Percentiles rank a stretch among this genome's conserved stretches.
phyloP scores from a whole-genome alignment of 2,113 vertebrate genomes.

The Setophaga petechia region DNA sequence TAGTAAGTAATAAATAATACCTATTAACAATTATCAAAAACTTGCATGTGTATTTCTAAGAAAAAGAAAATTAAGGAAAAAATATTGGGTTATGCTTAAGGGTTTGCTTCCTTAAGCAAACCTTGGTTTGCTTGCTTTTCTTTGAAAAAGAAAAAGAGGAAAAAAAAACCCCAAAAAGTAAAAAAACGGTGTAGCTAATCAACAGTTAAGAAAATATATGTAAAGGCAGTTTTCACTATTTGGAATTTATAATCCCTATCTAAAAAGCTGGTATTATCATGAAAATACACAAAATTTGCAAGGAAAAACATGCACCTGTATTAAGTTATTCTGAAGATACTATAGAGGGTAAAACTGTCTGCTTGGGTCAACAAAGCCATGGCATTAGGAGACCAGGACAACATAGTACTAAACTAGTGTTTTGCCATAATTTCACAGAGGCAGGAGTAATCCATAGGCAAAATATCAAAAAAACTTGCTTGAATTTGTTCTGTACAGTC shows the following conservation, averaged over 20 bases:
- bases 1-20: background rate
- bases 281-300: background rate
- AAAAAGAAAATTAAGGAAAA: background rate
- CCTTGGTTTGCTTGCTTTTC: no score
- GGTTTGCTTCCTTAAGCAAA: background rate
- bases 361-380: background rate
- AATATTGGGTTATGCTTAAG: background rate
- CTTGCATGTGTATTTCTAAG: background rate
- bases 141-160: fast-evolving
- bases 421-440: background rate
- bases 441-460: background rate
- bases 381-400: background rate
- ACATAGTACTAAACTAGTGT: background rate
- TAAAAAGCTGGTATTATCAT: background rate
- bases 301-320: background rate
- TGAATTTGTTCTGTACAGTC: slow-evolving; percentile 7
- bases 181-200: background rate
- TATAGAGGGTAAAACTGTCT: background rate
- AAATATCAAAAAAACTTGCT: slow-evolving; percentile 11
- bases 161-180: no score
- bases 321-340: background rate
- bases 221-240: background rate
- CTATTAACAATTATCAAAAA: slow-evolving; percentile 5
- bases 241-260: background rate
- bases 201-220: background rate